phyloP scores from a whole-genome alignment of 2,797 vertebrate species.

The Lacerta agilis region DNA sequence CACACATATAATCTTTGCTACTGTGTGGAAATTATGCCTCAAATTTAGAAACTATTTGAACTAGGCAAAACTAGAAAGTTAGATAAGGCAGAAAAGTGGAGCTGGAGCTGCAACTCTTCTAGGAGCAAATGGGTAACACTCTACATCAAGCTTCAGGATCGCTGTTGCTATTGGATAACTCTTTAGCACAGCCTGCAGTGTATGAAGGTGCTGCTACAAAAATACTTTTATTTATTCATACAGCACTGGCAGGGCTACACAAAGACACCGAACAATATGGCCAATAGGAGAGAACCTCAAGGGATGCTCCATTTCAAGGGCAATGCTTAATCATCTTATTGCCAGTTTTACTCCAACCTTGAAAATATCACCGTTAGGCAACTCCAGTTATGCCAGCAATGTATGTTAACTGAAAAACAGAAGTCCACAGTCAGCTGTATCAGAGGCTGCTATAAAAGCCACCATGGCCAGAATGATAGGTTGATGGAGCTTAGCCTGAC shows the following conservation, averaged over 20 bases:
- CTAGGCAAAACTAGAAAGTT: constrained; percentile 24
- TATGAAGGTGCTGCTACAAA: neutral
- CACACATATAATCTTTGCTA: neutral
- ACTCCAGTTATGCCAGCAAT: neutral
- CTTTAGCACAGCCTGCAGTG: neutral
- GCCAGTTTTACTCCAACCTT: neutral
- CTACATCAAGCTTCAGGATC: constrained; percentile 21
- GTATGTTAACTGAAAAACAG: neutral
- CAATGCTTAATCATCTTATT: neutral
- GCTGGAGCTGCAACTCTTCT: constrained; percentile 5
- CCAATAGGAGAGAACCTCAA: neutral
- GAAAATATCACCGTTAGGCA: neutral
- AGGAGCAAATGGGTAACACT: neutral
- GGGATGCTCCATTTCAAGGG: neutral
- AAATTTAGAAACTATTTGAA: constrained; percentile 3
- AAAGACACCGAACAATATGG: neutral
- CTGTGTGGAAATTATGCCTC: neutral
- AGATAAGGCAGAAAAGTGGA: constrained; percentile 34
- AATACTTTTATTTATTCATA: neutral
- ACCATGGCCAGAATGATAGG: neutral
- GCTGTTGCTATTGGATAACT: constrained; percentile 6
- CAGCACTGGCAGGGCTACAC: too few species aligned
- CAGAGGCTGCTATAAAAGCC: neutral
- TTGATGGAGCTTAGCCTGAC: neutral
- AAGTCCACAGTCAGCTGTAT: neutral